Evolutionary conservation across 1,140 invertebrate species (phyloP).

Genomic region (Luehdorfia chinensis): DNA sequence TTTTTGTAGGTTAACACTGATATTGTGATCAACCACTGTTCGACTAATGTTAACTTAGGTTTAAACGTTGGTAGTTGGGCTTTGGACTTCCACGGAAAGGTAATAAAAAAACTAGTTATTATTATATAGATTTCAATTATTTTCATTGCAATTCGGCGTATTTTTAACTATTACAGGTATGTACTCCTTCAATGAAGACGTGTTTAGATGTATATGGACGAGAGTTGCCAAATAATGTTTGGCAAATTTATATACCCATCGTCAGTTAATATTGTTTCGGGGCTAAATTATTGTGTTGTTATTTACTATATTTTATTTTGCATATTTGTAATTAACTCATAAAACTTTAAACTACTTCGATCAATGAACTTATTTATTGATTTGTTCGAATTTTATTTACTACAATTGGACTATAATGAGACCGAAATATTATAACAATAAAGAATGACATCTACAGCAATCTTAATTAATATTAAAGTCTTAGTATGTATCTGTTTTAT

Average conservation of each 20-base stretch:
- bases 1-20: slow-evolving; percentile 55
- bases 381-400: no score
- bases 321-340: no score
- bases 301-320: no score
- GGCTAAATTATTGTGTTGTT: no score
- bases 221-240: slow-evolving; percentile 58
- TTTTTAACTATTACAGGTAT: slow-evolving; percentile 40
- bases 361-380: no score
- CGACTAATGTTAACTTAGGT: slow-evolving; percentile 63
- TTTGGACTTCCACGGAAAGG: slow-evolving; percentile 63
- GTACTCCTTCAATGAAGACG: slow-evolving; percentile 58
- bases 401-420: no score
- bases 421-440: no score
- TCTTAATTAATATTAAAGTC: no score
- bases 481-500: no score
- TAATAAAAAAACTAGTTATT: slow-evolving; percentile 26
- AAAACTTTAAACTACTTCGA: no score
- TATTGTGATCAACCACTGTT: slow-evolving; percentile 62
- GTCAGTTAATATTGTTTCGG: slow-evolving; percentile 21
- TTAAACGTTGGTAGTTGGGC: slow-evolving; percentile 45
- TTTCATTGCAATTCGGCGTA: background rate
- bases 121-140: slow-evolving; percentile 7
- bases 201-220: slow-evolving; percentile 59
- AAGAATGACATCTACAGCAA: no score
- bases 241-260: slow-evolving; percentile 60